Evolutionary conservation across 2,113 vertebrate genomes (phyloP).

Genomic region (Mastomys natalensis): DNA sequence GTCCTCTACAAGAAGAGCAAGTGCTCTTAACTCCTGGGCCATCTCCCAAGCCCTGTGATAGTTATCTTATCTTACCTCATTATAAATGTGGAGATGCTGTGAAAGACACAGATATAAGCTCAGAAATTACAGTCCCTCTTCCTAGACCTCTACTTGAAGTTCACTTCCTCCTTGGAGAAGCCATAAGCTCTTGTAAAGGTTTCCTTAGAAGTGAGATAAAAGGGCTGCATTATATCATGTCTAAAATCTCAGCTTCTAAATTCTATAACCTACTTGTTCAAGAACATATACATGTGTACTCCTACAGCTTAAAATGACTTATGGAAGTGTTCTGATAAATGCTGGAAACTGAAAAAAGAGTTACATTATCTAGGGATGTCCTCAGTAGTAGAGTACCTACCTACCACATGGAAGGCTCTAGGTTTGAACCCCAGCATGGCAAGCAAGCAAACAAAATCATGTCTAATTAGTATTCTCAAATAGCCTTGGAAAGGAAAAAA

Average conservation of each 20-base stretch:
- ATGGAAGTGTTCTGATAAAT: neutral
- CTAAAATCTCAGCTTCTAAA: neutral
- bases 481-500: neutral
- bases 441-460: neutral
- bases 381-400: neutral
- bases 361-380: neutral
- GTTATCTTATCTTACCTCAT: neutral
- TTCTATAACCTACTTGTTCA: neutral
- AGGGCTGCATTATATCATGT: neutral
- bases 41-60: neutral
- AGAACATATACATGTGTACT: neutral
- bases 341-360: neutral
- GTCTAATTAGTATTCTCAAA: neutral
- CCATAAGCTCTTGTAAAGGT: neutral
- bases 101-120: neutral
- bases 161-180: neutral
- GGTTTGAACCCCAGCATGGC: neutral
- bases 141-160: neutral
- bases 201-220: conserved; percentile 16
- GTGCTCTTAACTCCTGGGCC: neutral
- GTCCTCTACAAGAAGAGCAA: neutral
- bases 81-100: conserved; percentile 12
- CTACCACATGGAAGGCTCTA: neutral
- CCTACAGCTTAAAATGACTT: neutral
- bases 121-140: neutral